These are phyloP conservation scores for Anoplopoma fimbria DNA, from an alignment of 2,113 vertebrate genomes.

Conservation along the genomic window DNA sequence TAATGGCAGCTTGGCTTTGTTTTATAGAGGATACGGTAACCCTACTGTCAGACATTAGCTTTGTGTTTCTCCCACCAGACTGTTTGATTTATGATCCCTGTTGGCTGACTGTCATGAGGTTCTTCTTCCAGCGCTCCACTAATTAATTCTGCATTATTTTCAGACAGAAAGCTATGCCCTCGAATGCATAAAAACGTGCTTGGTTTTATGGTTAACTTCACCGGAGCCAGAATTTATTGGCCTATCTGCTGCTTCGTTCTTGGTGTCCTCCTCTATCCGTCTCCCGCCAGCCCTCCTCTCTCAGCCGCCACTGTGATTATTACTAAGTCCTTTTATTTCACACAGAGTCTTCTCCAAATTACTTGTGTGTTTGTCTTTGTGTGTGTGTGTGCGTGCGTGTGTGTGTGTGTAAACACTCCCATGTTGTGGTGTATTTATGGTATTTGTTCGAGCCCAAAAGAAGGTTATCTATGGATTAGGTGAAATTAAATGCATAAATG, in stretches of 20 bases:
- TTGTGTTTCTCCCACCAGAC: conserved; percentile 39
- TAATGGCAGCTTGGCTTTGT: conserved; percentile 49
- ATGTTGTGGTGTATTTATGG: conserved; percentile 36
- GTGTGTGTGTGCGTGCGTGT: neutral
- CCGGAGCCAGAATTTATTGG: conserved; percentile 49
- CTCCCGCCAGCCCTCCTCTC: conserved; percentile 26
- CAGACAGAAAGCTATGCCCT: conserved; percentile 52
- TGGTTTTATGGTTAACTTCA: conserved; percentile 51
- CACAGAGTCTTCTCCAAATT: conserved; percentile 20
- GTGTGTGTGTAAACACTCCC: conserved; percentile 9
- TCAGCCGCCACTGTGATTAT: conserved; percentile 40
- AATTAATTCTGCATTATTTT: conserved; percentile 69
- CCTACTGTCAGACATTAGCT: conserved; percentile 36
- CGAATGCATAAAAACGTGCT: conserved; percentile 36
- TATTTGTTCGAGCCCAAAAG: conserved; percentile 52
- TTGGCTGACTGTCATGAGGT: conserved; percentile 48
- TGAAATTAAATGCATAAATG: conserved; percentile 76
- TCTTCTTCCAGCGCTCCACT: conserved; percentile 39
- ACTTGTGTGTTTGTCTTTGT: neutral
- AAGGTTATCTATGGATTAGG: conserved; percentile 65
- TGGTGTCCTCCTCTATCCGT: conserved; percentile 43
- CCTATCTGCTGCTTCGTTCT: conserved; percentile 26
- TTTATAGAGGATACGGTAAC: conserved; percentile 5
- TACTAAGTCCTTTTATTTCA: conserved; percentile 42
- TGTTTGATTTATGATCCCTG: conserved; percentile 59